Evolutionary conservation across 2,888 invertebrate species (phyloP).

Genomic region (Liposcelis brunnea): DNA sequence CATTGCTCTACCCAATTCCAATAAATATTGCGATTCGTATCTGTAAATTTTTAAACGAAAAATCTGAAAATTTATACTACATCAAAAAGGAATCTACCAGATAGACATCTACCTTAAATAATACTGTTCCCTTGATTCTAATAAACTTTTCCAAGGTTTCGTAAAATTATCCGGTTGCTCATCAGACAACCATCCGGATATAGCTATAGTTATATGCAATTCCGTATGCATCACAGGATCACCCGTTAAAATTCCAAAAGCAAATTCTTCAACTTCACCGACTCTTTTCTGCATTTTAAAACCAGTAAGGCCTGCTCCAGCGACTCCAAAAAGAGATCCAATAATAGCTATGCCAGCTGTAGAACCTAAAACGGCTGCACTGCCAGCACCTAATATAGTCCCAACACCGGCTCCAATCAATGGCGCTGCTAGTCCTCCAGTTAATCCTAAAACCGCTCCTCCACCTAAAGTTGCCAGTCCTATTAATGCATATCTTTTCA

Average conservation of each 20-base stretch:
- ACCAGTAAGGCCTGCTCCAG: conserved; percentile 47
- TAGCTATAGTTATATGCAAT: conserved; percentile 40
- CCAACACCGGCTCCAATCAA: conserved; percentile 36
- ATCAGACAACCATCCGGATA: conserved; percentile 46
- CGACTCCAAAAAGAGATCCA: conserved; percentile 45
- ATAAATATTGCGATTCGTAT: conserved; percentile 41
- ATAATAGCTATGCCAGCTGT: conserved; percentile 35
- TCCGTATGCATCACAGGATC: conserved; percentile 19
- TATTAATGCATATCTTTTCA: conserved; percentile 41
- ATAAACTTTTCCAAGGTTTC: conserved; percentile 37
- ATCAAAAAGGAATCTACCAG: no score
- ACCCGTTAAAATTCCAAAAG: conserved; percentile 34
- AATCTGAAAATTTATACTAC: no score
- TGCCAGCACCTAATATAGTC: conserved; percentile 27
- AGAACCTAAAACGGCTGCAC: conserved; percentile 32
- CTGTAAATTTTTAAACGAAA: background rate
- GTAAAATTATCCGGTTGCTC: conserved; percentile 27
- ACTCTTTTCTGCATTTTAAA: conserved; percentile 50
- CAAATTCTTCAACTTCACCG: conserved; percentile 48
- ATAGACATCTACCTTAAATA: conserved; percentile 27
- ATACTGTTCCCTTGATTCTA: conserved; percentile 42
- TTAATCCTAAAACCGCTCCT: conserved; percentile 43
- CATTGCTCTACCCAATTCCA: conserved; percentile 39
- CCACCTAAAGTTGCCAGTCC: conserved; percentile 46
- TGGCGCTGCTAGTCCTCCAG: conserved; percentile 49